Base-by-base conservation (phyloP, 2,113 vertebrate species). In the Nycticryphes semicollaris region DNA sequence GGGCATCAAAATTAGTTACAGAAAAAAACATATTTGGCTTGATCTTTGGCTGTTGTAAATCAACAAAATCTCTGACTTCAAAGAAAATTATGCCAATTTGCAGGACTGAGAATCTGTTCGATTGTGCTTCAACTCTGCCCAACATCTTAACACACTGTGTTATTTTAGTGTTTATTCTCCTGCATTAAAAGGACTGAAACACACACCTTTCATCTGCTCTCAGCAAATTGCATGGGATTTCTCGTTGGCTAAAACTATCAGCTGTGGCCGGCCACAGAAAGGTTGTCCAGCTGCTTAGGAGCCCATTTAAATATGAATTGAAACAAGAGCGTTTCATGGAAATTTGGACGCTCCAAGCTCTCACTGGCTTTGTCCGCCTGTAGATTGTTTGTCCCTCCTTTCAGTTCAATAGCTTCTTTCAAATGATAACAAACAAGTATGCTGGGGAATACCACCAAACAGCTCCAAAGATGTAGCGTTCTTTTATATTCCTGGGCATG, bases 321-420 rank as follows among this genome's bases (percentile, higher is more conserved):
- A 51, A 94, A 93, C 77, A 62, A 86, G 94, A 96, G 89, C 0
- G 74, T 79, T 95, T 47, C 96, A 94, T 83, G 95, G 96, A 95
- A 94, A 97, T 96, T 94, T 96, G 96, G 95, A 84, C 6, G 57
- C 94, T 93, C 57, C n/a, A 28, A 17, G 86, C 92, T 95, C 94
- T 91, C 90, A 2, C 95, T 27, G 95, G 89, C 95, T 96, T 97
- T 97, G 96, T 97, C 87, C 2, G 69, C 91, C 82, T 14, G 67
- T 48, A 93, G 93, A 95, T 87, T 96, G 96, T 96, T 95, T 96
- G 95, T 95, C 91, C 95, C 96, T 97, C 96, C 96, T 97, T 97
- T 97, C 96, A 94, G 89, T 48, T 97, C 96, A 97, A 96, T 96
- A 89, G 96, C 89, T 84, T 80, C 96, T 97, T 96, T 97, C 96